These are phyloP conservation scores for Lycophotia porphyrea DNA, from an alignment of 2,888 invertebrate species.

Conservation along the genomic window DNA sequence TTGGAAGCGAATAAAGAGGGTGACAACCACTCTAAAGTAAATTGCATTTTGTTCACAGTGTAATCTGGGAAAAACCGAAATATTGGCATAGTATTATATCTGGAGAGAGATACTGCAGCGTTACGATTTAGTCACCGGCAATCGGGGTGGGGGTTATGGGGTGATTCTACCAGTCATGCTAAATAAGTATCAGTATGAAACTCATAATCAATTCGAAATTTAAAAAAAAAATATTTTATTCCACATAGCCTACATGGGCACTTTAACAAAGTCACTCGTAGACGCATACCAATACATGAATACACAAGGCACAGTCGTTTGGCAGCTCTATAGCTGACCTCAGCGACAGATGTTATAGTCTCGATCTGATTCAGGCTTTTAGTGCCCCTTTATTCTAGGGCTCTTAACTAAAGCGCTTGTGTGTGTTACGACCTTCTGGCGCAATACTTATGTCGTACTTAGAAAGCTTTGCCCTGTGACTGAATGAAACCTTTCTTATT, in stretches of 20 bases:
- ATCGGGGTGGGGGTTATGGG: too few relatives aligned
- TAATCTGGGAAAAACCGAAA: conserved; percentile 37
- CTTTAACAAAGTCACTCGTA: too few relatives aligned
- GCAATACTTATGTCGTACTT: background rate
- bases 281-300: background rate
- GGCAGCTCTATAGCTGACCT: conserved; percentile 23
- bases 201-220: background rate
- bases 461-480: background rate
- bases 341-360: conserved; percentile 20
- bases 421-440: conserved; percentile 38
- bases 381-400: conserved; percentile 19
- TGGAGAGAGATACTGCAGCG: background rate
- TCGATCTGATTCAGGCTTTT: conserved; percentile 17
- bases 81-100: conserved; percentile 8
- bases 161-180: background rate
- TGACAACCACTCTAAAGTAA: conserved; percentile 48
- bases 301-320: background rate
- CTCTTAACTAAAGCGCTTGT: conserved; percentile 25
- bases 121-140: background rate
- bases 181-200: background rate
- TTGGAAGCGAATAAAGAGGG: conserved; percentile 60
- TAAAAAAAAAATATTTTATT: too few relatives aligned
- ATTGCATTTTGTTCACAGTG: conserved; percentile 58
- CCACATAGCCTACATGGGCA: too few relatives aligned
- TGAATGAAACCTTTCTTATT: conserved; percentile 1